A percentile compares a stretch with the other conserved stretches of the same genome.
These are phyloP conservation scores for Plecotus auritus DNA, from an alignment of 2,113 vertebrate species.

Conservation along the genomic window DNA sequence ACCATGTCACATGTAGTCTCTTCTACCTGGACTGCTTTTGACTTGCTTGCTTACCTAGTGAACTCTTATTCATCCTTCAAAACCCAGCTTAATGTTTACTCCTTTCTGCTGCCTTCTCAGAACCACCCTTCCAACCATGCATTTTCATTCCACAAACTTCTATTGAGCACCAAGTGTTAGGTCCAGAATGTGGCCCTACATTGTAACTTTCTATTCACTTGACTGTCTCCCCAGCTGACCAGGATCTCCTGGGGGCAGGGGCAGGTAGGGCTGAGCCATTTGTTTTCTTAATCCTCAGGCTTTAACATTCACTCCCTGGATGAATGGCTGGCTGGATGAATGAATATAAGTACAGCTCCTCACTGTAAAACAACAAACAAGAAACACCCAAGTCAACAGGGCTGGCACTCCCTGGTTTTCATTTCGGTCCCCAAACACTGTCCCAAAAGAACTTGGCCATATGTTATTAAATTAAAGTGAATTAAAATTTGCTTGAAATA, in stretches of 20 bases:
- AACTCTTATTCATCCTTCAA: neutral
- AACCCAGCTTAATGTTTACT: neutral
- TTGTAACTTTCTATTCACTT: neutral
- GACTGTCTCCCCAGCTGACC: neutral
- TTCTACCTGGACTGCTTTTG: neutral
- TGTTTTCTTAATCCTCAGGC: neutral
- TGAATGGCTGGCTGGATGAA: neutral
- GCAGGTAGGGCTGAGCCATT: neutral
- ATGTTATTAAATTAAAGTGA: constrained; percentile 59
- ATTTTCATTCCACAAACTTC: neutral
- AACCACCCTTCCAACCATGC: neutral
- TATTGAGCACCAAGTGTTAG: neutral
- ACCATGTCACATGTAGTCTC: neutral
- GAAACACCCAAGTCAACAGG: neutral
- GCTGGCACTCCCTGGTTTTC: neutral
- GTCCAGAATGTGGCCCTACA: neutral
- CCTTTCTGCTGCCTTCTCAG: neutral
- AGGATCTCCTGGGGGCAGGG: neutral
- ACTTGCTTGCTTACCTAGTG: neutral
- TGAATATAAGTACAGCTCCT: neutral
- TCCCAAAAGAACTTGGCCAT: constrained; percentile 14
- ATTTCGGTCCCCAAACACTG: neutral
- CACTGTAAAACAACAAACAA: neutral
- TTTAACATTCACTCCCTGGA: neutral
- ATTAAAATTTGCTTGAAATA: constrained; percentile 63